A percentile compares a stretch with the other conserved stretches of the same genome.
Evolutionary conservation across 2,888 invertebrate species (phyloP).

Genomic region (Melieria omissa): DNA sequence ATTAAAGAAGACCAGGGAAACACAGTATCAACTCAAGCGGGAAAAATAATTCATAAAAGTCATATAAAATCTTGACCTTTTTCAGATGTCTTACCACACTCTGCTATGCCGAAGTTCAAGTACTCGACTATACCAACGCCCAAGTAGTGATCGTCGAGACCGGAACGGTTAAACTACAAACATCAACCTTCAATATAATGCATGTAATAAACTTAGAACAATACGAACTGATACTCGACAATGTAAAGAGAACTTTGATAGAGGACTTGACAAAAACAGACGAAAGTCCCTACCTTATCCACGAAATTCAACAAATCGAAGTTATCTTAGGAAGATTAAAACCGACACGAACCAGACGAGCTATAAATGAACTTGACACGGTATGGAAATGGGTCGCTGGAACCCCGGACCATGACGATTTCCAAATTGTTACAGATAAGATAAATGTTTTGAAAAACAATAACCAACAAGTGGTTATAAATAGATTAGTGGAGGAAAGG

Average conservation of each 20-base stretch:
- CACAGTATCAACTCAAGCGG: constrained; percentile 19
- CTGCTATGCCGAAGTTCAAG: background rate
- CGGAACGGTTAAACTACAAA: too few relatives aligned
- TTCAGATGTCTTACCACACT: constrained; percentile 10
- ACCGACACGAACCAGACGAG: too few relatives aligned
- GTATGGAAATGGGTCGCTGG: too few relatives aligned
- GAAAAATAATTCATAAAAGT: constrained; percentile 23
- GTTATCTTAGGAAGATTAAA: too few relatives aligned
- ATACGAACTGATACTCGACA: background rate
- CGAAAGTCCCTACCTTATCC: constrained; percentile 3
- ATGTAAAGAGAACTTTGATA: background rate
- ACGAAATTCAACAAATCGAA: background rate
- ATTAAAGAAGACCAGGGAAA: constrained; percentile 26
- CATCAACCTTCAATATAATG: constrained; percentile 27
- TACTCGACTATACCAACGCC: too few relatives aligned
- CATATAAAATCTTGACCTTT: constrained; percentile 18
- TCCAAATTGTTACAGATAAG: too few relatives aligned
- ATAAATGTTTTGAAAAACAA: too few relatives aligned
- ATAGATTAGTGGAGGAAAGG: constrained; percentile 19
- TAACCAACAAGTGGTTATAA: too few relatives aligned
- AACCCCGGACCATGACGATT: too few relatives aligned
- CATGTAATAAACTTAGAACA: constrained; percentile 9
- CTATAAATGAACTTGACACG: too few relatives aligned
- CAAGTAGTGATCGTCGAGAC: too few relatives aligned
- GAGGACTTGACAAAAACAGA: constrained; percentile 1